Evolutionary conservation across 2,888 invertebrate genomes (phyloP).

Genomic region (Prosapia bicincta): DNA sequence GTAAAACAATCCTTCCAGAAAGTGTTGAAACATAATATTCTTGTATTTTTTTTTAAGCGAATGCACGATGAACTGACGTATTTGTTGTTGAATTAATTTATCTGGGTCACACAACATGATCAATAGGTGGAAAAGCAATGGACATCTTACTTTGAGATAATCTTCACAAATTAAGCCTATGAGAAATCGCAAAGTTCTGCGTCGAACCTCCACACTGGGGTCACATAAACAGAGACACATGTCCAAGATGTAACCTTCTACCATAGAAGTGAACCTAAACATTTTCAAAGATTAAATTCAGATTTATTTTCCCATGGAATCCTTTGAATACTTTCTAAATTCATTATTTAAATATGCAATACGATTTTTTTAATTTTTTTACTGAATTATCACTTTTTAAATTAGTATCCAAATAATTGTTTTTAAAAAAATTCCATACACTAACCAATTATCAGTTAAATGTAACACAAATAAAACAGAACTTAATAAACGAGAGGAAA

Average conservation of each 20-base stretch:
- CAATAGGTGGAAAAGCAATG: slow-evolving; percentile 65
- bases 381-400: no score
- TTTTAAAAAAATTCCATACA: no score
- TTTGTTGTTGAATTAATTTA: slow-evolving; percentile 56
- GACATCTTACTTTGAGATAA: slow-evolving; percentile 64
- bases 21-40: slow-evolving; percentile 61
- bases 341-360: no score
- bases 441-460: no score
- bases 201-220: slow-evolving; percentile 55
- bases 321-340: no score
- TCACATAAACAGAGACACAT: slow-evolving; percentile 64
- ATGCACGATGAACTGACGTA: slow-evolving; percentile 63
- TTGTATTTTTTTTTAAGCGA: slow-evolving; percentile 58
- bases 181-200: slow-evolving; percentile 61
- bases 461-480: no score
- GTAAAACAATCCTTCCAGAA: slow-evolving; percentile 67
- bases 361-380: no score
- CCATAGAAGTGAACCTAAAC: slow-evolving; percentile 64
- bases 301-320: no score
- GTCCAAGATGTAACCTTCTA: slow-evolving; percentile 60
- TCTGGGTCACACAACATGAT: slow-evolving; percentile 57
- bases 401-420: no score
- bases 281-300: no score
- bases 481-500: no score
- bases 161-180: slow-evolving; percentile 69